Evolutionary conservation across 2,113 vertebrate species (phyloP).

Genomic region (Laticauda colubrina): DNA sequence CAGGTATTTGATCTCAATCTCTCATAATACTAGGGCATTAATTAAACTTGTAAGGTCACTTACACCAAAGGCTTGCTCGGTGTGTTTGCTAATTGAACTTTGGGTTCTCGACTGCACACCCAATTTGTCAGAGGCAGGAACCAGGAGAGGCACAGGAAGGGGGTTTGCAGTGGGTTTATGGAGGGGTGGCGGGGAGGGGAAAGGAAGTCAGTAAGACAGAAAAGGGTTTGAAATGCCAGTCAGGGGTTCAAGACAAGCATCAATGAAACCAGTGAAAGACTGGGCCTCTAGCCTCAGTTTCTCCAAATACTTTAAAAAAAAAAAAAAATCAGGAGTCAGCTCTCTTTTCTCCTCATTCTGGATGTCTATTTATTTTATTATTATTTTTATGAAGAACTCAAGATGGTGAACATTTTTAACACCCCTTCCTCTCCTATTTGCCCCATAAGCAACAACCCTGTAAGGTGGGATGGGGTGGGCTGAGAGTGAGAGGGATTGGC

Average conservation of each 20-base stretch:
- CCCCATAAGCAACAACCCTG: not conserved
- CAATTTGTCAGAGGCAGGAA: conserved; percentile 72
- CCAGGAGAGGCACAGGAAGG: not conserved
- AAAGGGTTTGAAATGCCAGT: not conserved
- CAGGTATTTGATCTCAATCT: conserved; percentile 50
- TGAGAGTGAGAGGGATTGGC: no score
- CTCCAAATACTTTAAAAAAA: not conserved
- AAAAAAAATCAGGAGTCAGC: not conserved
- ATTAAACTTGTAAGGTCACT: conserved; percentile 56
- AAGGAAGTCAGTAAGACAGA: not conserved
- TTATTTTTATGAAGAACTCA: not conserved
- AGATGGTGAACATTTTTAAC: not conserved
- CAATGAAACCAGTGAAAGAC: not conserved
- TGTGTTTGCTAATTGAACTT: conserved; percentile 47
- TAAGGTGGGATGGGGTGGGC: not conserved
- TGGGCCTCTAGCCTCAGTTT: no score
- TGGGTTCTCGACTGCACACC: conserved; percentile 73
- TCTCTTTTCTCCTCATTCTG: not conserved
- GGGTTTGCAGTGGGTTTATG: not conserved
- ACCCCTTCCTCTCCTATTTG: not conserved
- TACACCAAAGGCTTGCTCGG: conserved; percentile 38
- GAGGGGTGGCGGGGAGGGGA: accelerated
- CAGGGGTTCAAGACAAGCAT: not conserved
- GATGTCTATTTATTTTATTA: not conserved
- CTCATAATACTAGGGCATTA: conserved; percentile 51